phyloP scores from a whole-genome alignment of 2,888 invertebrate genomes.

The Caenorhabditis sinica region DNA sequence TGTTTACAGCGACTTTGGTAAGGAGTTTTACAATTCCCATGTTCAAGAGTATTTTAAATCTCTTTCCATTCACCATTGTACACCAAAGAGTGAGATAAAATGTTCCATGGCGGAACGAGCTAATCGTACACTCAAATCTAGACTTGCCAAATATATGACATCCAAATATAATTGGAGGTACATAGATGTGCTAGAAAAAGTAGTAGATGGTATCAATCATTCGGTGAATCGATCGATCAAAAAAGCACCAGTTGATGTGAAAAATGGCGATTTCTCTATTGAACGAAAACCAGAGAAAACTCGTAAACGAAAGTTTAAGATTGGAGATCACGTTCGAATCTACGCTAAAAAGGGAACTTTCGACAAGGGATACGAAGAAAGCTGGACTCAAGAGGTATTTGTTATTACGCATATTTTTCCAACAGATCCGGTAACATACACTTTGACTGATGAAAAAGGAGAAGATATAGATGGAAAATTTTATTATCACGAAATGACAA shows the following conservation, averaged over 20 bases:
- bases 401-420: not conserved
- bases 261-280: slow-evolving; percentile 13
- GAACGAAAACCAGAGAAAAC: not conserved
- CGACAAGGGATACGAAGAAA: slow-evolving; percentile 23
- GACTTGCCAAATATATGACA: slow-evolving; percentile 16
- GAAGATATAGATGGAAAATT: slow-evolving; percentile 14
- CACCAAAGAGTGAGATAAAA: slow-evolving; percentile 22
- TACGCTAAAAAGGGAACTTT: slow-evolving; percentile 12
- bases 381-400: slow-evolving; percentile 23
- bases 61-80: slow-evolving; percentile 12
- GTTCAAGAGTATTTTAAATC: slow-evolving; percentile 2
- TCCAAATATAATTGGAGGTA: slow-evolving; percentile 19
- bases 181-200: not conserved
- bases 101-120: slow-evolving; percentile 19
- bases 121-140: slow-evolving; percentile 8
- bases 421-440: slow-evolving; percentile 5
- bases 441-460: not conserved
- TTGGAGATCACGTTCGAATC: slow-evolving; percentile 31
- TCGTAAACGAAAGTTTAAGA: not conserved
- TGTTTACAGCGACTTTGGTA: slow-evolving; percentile 19
- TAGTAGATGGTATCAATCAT: slow-evolving; percentile 8
- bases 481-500: slow-evolving; percentile 23
- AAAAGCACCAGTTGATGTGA: slow-evolving; percentile 3
- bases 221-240: slow-evolving; percentile 16
- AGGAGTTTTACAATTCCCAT: slow-evolving; percentile 18